Conservation (phyloP, 2,888 invertebrate genomes). For the Podabrus alpinus region DNA sequence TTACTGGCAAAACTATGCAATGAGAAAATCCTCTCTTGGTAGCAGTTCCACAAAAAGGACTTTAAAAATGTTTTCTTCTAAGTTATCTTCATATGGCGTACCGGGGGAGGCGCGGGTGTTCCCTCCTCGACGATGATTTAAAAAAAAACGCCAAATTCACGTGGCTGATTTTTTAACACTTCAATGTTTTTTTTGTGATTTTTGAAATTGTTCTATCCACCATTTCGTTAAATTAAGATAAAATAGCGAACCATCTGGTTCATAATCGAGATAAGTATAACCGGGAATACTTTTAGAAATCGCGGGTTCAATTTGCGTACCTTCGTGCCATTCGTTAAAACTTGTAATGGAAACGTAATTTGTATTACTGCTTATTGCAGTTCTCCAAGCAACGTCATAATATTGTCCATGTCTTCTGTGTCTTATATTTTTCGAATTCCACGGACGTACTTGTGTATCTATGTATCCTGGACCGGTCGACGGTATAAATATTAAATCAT, state of each 20-base stretch:
- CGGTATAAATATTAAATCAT: conserved; percentile 66
- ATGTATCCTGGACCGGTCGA: conserved; percentile 74
- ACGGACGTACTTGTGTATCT: conserved; percentile 65
- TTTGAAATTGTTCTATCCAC: conserved; percentile 61
- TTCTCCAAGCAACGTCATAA: conserved; percentile 66
- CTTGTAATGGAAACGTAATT: conserved; percentile 68
- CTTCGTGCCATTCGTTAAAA: conserved; percentile 78
- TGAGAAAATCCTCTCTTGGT: not conserved
- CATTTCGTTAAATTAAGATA: conserved; percentile 67
- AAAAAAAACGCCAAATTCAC: not conserved
- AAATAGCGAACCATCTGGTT: conserved; percentile 63
- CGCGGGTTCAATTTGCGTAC: conserved; percentile 74
- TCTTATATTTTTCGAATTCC: conserved; percentile 61
- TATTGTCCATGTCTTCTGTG: conserved; percentile 63
- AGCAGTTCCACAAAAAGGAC: not conserved
- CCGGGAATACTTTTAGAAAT: conserved; percentile 52
- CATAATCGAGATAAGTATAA: conserved; percentile 63
- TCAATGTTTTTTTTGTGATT: conserved; percentile 44
- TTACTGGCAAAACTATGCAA: not conserved
- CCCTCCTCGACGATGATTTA: too few relatives aligned
- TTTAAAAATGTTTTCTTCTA: not conserved
- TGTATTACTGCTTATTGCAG: conserved; percentile 62
- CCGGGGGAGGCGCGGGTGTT: not conserved
- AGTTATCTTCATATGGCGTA: not conserved
- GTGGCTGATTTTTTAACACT: not conserved